phyloP scores from a whole-genome alignment of 2,888 invertebrate genomes.

The Poecilus cupreus region DNA sequence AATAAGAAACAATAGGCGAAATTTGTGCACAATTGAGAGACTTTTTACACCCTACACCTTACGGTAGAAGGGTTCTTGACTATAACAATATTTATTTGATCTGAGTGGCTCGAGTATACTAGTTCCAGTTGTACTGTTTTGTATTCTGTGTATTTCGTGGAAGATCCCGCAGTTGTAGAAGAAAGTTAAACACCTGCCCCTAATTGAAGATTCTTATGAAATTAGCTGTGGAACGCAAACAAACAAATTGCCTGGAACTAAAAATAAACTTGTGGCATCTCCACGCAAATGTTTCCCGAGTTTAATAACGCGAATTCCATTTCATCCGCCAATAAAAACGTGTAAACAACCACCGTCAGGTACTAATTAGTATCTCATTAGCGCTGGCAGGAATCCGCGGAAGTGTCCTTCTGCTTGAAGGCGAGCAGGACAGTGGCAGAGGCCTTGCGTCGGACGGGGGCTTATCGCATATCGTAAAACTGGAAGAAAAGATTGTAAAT shows the following conservation, averaged over 20 bases:
- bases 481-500: slow-evolving; percentile 59
- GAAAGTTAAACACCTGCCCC: background rate
- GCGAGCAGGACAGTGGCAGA: too few relatives aligned
- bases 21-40: too few relatives aligned
- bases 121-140: too few relatives aligned
- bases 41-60: too few relatives aligned
- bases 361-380: slow-evolving; percentile 46
- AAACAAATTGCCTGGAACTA: background rate
- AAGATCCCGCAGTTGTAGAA: too few relatives aligned
- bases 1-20: too few relatives aligned
- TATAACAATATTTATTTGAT: too few relatives aligned
- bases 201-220: background rate
- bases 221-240: background rate
- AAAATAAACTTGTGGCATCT: slow-evolving; percentile 14
- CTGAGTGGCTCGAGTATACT: too few relatives aligned
- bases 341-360: background rate
- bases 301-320: slow-evolving; percentile 30
- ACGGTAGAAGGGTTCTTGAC: too few relatives aligned
- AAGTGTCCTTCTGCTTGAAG: too few relatives aligned
- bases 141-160: too few relatives aligned
- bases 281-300: background rate
- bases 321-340: slow-evolving; percentile 26
- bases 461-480: slow-evolving; percentile 57
- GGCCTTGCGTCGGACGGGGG: background rate
- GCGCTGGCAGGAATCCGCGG: background rate